These are phyloP conservation scores for Drosophila pegasa DNA, from an alignment of 2,888 invertebrate species.

Conservation along the genomic window DNA sequence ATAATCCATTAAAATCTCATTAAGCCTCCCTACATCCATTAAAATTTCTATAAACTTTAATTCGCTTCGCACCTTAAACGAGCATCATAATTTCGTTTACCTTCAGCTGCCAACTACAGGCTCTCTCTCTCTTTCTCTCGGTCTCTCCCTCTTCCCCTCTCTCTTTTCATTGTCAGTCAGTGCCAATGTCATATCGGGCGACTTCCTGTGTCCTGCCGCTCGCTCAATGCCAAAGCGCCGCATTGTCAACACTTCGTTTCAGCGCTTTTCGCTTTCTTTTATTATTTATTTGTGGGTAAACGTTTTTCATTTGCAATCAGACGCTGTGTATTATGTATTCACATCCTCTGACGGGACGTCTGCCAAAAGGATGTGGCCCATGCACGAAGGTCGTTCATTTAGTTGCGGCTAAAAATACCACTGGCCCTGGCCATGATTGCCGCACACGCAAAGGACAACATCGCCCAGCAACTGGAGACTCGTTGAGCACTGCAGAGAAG, in stretches of 20 bases:
- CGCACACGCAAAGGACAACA: conserved; percentile 6
- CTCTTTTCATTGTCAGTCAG: conserved; percentile 25
- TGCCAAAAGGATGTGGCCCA: conserved; percentile 53
- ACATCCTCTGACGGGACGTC: conserved; percentile 25
- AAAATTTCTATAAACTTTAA: too few relatives aligned
- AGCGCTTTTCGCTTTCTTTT: neutral
- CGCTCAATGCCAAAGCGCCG: conserved; percentile 55
- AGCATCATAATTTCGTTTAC: neutral
- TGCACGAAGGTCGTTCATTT: conserved; percentile 52
- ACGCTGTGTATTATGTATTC: conserved; percentile 49
- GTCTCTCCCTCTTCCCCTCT: neutral
- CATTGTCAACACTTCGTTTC: conserved; percentile 65
- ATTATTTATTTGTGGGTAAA: conserved; percentile 23
- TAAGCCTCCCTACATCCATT: too few relatives aligned
- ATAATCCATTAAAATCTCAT: too few relatives aligned
- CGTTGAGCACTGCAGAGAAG: too few relatives aligned
- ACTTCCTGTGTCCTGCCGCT: conserved; percentile 46
- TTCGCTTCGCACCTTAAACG: neutral
- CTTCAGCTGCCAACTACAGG: neutral
- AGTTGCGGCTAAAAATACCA: conserved; percentile 48
- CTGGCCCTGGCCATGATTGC: conserved; percentile 49
- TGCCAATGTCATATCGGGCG: conserved; percentile 42
- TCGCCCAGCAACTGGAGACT: too few relatives aligned
- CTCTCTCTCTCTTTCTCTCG: neutral
- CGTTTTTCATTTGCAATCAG: conserved; percentile 62